Base-by-base conservation (phyloP, 2,888 invertebrate genomes). In the Pyrrhia umbra region DNA sequence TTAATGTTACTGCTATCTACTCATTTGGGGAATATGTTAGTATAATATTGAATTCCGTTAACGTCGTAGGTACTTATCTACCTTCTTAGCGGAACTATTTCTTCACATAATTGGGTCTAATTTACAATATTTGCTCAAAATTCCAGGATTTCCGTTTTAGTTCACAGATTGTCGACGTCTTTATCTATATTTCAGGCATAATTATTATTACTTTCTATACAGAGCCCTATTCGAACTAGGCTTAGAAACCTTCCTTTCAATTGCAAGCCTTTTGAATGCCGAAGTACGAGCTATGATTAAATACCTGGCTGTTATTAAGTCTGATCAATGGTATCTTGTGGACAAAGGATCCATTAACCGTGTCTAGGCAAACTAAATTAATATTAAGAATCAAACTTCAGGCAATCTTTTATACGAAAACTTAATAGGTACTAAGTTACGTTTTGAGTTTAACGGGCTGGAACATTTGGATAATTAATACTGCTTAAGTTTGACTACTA, bases 281-380 rank as follows among this genome's bases (percentile, higher is more conserved):
- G 45, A 37, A 23, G 40, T 60, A 63, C 21, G 52, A 52, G 46
- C 64, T 67, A 68, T 77, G 59, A 79, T 77, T 65, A 77, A 80
- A 66, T 61, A 58, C 60, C 57, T 60, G 37, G 27, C 39, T 30
- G 45, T 63, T 65, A 61, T 67, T 55, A 47, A 59, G 16, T 47
- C 45, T 56, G 47, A 52, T 70, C 75, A 42, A 57, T 42, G 40
- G 52, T 60, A 52, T 20, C 30, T 61, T 13, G 6, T 13, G 25
- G n/a, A 58, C 51, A 74, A 68, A 69, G 49, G 43, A 37, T 46
- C 49, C 34, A 68, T 69, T 74, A 50, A 47, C 27, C 34, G 10
- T 13, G 18, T 15, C 10, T 6, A 23, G 8, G 4, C 8, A 27
- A 51, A 63, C n/a, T 40, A 51, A 63, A 18, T 43, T 21, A 10